These are phyloP conservation scores for Nannospalax galili DNA, from an alignment of 2,113 vertebrate species.

Conservation along the genomic window DNA sequence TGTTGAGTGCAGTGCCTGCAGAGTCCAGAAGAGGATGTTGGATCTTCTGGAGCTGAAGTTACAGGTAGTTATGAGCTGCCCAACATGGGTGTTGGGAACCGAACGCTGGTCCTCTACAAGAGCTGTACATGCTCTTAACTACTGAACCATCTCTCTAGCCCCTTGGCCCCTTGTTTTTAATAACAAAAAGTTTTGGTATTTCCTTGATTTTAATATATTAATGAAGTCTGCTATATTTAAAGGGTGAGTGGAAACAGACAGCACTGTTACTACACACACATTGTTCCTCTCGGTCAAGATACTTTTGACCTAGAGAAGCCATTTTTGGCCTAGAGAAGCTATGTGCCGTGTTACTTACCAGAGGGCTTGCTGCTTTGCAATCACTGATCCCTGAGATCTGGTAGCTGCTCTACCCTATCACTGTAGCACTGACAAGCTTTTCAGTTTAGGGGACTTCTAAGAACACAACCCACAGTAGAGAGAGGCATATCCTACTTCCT, in stretches of 20 bases:
- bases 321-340: not conserved
- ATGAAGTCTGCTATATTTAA: not conserved
- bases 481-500: not conserved
- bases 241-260: not conserved
- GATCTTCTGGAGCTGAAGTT: not conserved
- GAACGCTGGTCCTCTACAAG: not conserved
- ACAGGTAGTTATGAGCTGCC: not conserved
- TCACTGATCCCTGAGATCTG: conserved; percentile 31
- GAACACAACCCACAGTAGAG: not conserved
- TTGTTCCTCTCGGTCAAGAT: not conserved
- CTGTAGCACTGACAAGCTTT: conserved; percentile 44
- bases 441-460: conserved; percentile 26
- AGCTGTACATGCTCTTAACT: not conserved
- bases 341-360: conserved; percentile 3
- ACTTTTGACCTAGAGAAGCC: not conserved
- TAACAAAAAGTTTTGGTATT: conserved; percentile 23
- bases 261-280: not conserved
- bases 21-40: not conserved
- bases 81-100: not conserved
- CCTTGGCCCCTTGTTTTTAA: too few relatives aligned
- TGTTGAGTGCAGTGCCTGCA: too few relatives aligned
- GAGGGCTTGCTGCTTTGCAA: conserved; percentile 21
- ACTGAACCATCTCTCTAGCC: not conserved
- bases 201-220: conserved; percentile 28
- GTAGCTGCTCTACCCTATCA: not conserved